These are phyloP conservation scores for Bembecia ichneumoniformis DNA, from an alignment of 2,888 invertebrate genomes.

Conservation along the genomic window DNA sequence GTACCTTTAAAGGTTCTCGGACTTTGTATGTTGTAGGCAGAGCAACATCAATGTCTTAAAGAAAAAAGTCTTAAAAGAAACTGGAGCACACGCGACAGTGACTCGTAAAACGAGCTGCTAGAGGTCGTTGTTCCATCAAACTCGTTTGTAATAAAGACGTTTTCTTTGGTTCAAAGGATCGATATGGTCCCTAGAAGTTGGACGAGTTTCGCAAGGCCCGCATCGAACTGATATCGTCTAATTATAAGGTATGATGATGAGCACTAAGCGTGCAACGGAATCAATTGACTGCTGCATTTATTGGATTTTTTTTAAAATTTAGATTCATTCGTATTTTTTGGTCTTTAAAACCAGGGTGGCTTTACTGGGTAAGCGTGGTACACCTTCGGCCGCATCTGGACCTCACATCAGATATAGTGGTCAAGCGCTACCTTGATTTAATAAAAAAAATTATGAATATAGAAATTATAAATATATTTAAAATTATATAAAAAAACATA, in stretches of 20 bases:
- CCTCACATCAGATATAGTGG: too few species aligned
- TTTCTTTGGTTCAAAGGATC: slow-evolving; percentile 19
- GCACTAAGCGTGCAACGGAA: slow-evolving; percentile 28
- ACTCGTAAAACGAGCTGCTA: slow-evolving; percentile 8
- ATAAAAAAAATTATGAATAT: too few species aligned
- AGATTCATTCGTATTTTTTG: too few species aligned
- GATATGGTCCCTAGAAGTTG: slow-evolving; percentile 55
- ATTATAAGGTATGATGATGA: slow-evolving; percentile 60
- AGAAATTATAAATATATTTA: too few species aligned
- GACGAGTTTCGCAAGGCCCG: slow-evolving; percentile 62
- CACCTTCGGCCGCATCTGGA: too few species aligned
- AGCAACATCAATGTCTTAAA: slow-evolving; percentile 13
- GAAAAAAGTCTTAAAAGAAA: slow-evolving; percentile 18
- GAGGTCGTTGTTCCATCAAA: slow-evolving; percentile 10
- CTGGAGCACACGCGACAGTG: slow-evolving; percentile 20
- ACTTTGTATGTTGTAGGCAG: slow-evolving; percentile 8
- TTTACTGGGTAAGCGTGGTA: too few species aligned
- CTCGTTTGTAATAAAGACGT: slow-evolving; percentile 6
- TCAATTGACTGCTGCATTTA: slow-evolving; percentile 27
- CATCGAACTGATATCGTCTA: slow-evolving; percentile 67
- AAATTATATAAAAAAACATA: too few species aligned
- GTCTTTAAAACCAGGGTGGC: too few species aligned
- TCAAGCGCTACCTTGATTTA: too few species aligned
- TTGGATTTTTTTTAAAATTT: slow-evolving; percentile 17
- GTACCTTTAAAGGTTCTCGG: background rate